Evolutionary conservation across 2,888 invertebrate species (phyloP), one percentile per base, ranked within the genome.

Genomic region (Cephus runcator): DNA sequence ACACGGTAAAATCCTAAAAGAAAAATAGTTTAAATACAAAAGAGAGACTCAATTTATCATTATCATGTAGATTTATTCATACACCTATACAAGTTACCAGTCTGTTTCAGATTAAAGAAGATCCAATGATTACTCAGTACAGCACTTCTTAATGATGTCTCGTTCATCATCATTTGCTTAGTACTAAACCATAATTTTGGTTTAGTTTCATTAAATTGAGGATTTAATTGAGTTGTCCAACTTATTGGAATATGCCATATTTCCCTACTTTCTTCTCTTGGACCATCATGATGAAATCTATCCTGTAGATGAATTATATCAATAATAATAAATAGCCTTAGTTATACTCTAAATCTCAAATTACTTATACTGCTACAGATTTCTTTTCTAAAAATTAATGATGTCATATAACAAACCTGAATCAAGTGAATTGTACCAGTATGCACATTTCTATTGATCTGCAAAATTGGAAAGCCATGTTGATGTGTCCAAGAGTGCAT

Each of bases 401-500:
- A 76, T n/a, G 3, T 77, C 77, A 79, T 81, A 56, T 15, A 56
- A 56, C 56, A 56, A 56, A 92, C 92, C 90, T 93, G 93, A 2
- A 87, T 89, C 40, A 93, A 83, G 15, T 85, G 88, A 6, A 92
- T 88, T 31, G 87, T 88, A 56, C 90, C 86, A 84, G 85, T 88
- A 12, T 90, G 87, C 78, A 90, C 90, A 81, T 93, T 92, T 30
- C 94, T 92, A 34, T 88, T 88, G 0, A 93, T 93, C 34, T 92
- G 93, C 2, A 96, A 89, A 0, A 95, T 93, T 0, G 96, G 96
- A 90, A 94, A 96, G 3, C 96, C 96, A 15, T 94, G 93, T 85
- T 95, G 94, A 4, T 93, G 88, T 0, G 94, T 94, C 95, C 95
- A 96, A 0, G 94, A 93, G 84, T 94, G 93, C 95, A 96, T 95